A percentile compares a stretch with the other conserved stretches of the same genome.
Conservation (phyloP, 2,797 vertebrate species). For the Brachymystax lenok region DNA sequence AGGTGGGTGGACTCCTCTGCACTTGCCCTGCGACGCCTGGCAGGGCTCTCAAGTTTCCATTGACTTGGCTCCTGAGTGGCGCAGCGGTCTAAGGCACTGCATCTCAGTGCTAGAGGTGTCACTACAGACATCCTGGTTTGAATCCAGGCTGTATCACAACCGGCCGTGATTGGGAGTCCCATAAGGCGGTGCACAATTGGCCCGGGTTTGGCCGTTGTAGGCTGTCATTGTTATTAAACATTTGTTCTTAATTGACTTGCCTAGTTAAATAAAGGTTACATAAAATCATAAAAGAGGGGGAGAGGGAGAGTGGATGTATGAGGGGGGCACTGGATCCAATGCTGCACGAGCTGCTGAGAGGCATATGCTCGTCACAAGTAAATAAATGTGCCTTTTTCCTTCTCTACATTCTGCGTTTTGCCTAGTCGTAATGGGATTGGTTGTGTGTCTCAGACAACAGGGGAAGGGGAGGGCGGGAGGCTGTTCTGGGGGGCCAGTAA, state of each 20-base stretch:
- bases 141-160: no score
- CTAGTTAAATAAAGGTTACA: no score
- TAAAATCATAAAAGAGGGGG: constrained; percentile 24
- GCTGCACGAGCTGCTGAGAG: constrained; percentile 52
- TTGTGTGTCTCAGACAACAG: constrained; percentile 21
- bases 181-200: no score
- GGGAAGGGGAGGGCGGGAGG: background rate
- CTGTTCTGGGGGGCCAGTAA: constrained; percentile 20
- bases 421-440: constrained; percentile 40
- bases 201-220: no score
- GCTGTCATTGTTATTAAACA: no score
- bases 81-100: no score
- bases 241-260: no score
- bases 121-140: no score
- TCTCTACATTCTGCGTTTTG: background rate
- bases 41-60: constrained; percentile 72
- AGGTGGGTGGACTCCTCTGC: constrained; percentile 56
- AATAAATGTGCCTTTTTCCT: constrained; percentile 40
- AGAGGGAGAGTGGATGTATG: constrained; percentile 46
- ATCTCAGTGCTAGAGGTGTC: no score
- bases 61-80: constrained; percentile 29
- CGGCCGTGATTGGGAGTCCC: no score
- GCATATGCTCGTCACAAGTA: constrained; percentile 66
- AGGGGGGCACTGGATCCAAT: constrained; percentile 25
- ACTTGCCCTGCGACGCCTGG: constrained; percentile 54